phyloP scores from a whole-genome alignment of 2,797 vertebrate species.

The Oreortyx pictus region DNA sequence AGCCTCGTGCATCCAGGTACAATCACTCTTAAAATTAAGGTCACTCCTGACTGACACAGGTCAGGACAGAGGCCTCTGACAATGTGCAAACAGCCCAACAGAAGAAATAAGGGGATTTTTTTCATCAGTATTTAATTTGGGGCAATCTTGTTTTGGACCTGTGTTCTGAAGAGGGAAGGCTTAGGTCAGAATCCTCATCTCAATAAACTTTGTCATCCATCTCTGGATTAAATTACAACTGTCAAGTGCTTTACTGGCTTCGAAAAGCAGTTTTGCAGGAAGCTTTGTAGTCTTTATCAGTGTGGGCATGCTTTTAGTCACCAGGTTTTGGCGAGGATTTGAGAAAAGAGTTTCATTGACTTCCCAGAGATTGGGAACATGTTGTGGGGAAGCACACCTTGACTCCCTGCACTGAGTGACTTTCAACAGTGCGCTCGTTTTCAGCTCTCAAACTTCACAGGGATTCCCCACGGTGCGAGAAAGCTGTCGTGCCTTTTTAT shows the following conservation, averaged over 20 bases:
- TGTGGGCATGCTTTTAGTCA: background rate
- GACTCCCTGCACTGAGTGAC: background rate
- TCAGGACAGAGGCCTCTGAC: background rate
- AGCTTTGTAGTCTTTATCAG: background rate
- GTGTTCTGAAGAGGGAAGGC: background rate
- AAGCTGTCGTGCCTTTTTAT: background rate
- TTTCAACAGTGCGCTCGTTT: background rate
- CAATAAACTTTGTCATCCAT: background rate
- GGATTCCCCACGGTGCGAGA: slow-evolving; percentile 22
- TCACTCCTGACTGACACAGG: background rate
- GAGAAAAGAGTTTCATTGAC: background rate
- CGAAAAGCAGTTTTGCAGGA: background rate
- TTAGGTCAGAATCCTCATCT: background rate
- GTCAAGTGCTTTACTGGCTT: background rate
- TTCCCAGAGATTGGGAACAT: background rate
- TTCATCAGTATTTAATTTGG: background rate
- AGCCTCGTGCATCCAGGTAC: background rate
- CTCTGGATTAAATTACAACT: background rate
- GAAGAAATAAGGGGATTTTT: background rate
- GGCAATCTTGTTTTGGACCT: background rate
- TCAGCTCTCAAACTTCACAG: slow-evolving; percentile 5
- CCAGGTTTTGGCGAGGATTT: background rate
- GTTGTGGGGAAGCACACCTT: background rate
- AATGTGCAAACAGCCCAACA: background rate
- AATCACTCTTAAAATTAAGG: background rate